These are phyloP conservation scores for Zosterops japonicus DNA, from an alignment of 2,113 vertebrate genomes.

Conservation along the genomic window DNA sequence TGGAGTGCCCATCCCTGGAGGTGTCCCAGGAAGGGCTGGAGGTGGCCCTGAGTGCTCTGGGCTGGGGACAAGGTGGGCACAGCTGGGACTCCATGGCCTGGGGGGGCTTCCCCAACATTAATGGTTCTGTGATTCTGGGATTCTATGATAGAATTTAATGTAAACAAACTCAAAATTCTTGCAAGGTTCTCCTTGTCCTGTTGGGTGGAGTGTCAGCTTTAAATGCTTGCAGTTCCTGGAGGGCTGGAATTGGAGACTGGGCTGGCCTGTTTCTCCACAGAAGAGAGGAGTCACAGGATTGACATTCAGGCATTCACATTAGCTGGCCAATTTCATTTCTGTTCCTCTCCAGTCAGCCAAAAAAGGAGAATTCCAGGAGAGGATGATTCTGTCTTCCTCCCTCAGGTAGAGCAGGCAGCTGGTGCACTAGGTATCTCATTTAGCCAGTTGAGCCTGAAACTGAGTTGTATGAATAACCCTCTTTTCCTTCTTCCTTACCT, in stretches of 20 bases:
- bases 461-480: not conserved
- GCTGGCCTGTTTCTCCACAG: not conserved
- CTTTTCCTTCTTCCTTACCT: conserved; percentile 31
- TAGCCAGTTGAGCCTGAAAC: conserved; percentile 5
- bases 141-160: not conserved
- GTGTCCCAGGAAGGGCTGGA: too few relatives aligned
- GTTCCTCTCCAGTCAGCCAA: not conserved
- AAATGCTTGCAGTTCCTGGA: not conserved
- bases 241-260: not conserved
- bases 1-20: too few relatives aligned
- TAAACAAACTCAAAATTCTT: not conserved
- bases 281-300: not conserved
- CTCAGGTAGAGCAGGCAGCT: not conserved
- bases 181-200: not conserved
- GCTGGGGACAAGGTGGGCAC: not conserved
- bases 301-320: not conserved
- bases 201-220: not conserved
- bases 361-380: not conserved
- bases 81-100: fast-evolving
- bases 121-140: not conserved
- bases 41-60: too few relatives aligned
- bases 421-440: not conserved
- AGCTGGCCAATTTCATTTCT: not conserved
- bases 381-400: not conserved
- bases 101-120: fast-evolving